phyloP scores from a whole-genome alignment of 2,113 vertebrate genomes.

The Orthonyx spaldingii region DNA sequence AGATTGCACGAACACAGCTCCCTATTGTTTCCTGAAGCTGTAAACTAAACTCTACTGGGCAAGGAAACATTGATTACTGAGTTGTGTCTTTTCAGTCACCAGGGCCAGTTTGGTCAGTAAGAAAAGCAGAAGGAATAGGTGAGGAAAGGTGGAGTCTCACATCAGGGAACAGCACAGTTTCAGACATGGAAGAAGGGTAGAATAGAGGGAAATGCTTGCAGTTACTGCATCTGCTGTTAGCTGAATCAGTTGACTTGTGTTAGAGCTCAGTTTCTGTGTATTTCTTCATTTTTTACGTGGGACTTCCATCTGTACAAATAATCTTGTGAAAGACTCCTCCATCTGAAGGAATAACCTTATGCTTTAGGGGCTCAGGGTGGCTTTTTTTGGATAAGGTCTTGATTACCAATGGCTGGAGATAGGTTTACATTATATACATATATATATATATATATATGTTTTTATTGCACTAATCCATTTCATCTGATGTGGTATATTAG shows the following conservation, averaged over 20 bases:
- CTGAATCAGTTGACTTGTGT: not conserved
- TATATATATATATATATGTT: not conserved
- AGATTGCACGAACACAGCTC: not conserved
- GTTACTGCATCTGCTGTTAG: not conserved
- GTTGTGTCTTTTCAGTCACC: not conserved
- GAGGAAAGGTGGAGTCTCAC: not conserved
- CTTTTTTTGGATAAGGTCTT: slow-evolving; percentile 9
- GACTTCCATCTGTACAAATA: slow-evolving; percentile 19
- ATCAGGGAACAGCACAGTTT: not conserved
- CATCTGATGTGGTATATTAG: not conserved
- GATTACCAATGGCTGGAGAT: not conserved
- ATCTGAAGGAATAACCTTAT: slow-evolving; percentile 2
- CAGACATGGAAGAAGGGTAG: not conserved
- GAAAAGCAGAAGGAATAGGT: not conserved
- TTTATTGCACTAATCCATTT: slow-evolving; percentile 16
- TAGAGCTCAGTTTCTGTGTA: not conserved
- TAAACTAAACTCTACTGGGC: not conserved
- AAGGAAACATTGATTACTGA: not conserved
- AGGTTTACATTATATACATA: not conserved
- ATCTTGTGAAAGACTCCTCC: not conserved
- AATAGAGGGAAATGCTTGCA: not conserved
- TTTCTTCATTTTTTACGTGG: not conserved
- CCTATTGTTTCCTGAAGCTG: not conserved
- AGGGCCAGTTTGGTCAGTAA: not conserved
- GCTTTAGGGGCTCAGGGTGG: not conserved